A percentile compares a stretch with the other conserved stretches of the same genome.
Conservation (phyloP, 1,140 invertebrate species). For the Ostrea denselamellosa region DNA sequence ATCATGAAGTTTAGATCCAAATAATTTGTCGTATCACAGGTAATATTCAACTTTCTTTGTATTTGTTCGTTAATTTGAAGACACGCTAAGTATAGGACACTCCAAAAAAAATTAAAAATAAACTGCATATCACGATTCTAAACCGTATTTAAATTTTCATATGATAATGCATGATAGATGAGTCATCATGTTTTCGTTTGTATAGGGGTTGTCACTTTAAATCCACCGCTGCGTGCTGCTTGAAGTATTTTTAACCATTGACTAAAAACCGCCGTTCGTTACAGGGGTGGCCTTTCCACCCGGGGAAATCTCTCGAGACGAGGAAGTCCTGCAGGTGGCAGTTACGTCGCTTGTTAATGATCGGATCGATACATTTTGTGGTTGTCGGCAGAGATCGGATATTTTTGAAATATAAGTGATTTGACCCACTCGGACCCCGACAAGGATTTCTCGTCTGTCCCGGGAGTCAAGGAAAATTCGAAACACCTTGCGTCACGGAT, state of each 20-base stretch:
- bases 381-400: background rate
- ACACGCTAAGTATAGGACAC: too few species aligned
- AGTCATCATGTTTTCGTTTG: conserved; percentile 27
- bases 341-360: background rate
- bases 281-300: background rate
- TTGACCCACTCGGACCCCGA: background rate
- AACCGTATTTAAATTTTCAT: background rate
- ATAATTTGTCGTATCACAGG: too few species aligned
- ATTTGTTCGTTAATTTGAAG: too few species aligned
- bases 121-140: conserved; percentile 14
- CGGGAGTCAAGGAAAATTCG: background rate
- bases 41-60: too few species aligned
- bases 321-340: background rate
- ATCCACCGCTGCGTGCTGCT: background rate
- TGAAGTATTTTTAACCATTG: conserved; percentile 25
- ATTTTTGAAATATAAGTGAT: background rate
- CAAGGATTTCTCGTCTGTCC: background rate
- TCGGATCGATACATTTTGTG: background rate
- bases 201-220: background rate
- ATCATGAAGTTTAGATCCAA: too few species aligned
- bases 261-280: background rate
- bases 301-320: background rate
- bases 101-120: too few species aligned
- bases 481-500: background rate
- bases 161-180: background rate